Evolutionary conservation across 2,888 invertebrate species (phyloP).

Genomic region (Papilio elwesi): DNA sequence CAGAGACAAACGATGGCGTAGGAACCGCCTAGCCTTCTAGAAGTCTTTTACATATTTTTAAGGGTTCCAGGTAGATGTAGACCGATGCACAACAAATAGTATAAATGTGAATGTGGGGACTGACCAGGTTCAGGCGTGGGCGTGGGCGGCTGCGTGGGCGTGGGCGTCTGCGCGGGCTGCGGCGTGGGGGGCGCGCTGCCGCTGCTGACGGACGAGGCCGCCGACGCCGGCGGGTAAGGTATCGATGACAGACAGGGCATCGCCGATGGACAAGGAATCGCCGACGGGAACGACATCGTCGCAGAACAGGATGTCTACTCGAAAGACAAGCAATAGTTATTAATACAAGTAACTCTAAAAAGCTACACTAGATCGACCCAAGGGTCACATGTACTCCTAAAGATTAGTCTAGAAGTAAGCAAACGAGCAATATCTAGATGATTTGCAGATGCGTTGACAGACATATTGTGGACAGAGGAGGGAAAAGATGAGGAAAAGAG

Average conservation of each 20-base stretch:
- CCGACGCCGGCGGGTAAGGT: conserved; percentile 34
- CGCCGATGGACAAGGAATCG: conserved; percentile 19
- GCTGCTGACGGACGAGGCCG: conserved; percentile 44
- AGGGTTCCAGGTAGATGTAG: no score
- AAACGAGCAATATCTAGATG: no score
- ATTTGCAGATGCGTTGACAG: no score
- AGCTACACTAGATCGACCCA: no score
- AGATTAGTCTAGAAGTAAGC: no score
- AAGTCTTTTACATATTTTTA: no score
- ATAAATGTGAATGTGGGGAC: conserved; percentile 43
- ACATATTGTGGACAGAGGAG: no score
- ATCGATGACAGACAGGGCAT: conserved; percentile 40
- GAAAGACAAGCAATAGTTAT: neutral
- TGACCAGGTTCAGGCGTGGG: conserved; percentile 73
- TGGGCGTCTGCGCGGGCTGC: conserved; percentile 66
- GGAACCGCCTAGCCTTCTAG: no score
- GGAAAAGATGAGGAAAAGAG: no score
- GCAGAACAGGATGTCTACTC: conserved; percentile 5
- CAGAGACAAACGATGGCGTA: no score
- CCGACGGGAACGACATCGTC: conserved; percentile 29
- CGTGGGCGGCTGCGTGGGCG: conserved; percentile 63
- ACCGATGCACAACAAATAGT: no score
- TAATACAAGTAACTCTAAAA: neutral
- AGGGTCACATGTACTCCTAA: no score
- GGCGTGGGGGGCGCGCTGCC: conserved; percentile 66